Base-by-base conservation (phyloP, 1,140 invertebrate genomes). In the Manduca sexta region DNA sequence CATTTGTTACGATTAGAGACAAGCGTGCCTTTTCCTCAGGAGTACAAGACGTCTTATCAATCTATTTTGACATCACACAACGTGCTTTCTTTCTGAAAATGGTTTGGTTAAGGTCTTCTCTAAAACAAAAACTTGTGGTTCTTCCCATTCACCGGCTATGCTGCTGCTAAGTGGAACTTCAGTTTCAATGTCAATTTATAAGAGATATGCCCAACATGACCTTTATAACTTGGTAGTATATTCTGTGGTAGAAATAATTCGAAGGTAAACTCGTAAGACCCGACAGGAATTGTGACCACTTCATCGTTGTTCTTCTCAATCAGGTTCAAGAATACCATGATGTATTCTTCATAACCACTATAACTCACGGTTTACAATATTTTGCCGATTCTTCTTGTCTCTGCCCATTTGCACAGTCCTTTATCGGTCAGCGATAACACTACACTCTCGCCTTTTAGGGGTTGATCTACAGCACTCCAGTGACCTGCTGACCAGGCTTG, bases 21-120 rank as follows among this genome's bases (percentile, higher is more conserved):
- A 54, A 2, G n/a, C 4, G 18, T 0, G 40, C 33, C 5, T 49
- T 49, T 17, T 49, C 38, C 6, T 46, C 52, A 21, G 51, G 45
- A 14, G 30, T 4, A 8, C 43, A 31, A 6, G 30, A 33, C 2
- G 51, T 44, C n/a, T 40, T 43, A 0, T n/a, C 34, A 14, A 3
- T 38, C 26, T 10, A 16, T 40, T 16, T 48, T 49, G 3, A 53
- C 11, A 7, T 33, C 15, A n/a, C 7, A 53, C 16, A 2, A 3
- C 11, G n/a, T 35, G 21, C 1, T 38, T 38, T 3, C 26, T 15
- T 21, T 16, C 34, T 2, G 46, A 37, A 13, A 46, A 45, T 1
- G 17, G 45, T 15, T 26, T 38, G n/a, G 37, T 17, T 4, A 47
- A 8, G 0, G 26, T n/a, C 16, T 54, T 54, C 3, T 42, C 16